Conservation (phyloP, 2,797 vertebrate species). For the Pterois miles region DNA sequence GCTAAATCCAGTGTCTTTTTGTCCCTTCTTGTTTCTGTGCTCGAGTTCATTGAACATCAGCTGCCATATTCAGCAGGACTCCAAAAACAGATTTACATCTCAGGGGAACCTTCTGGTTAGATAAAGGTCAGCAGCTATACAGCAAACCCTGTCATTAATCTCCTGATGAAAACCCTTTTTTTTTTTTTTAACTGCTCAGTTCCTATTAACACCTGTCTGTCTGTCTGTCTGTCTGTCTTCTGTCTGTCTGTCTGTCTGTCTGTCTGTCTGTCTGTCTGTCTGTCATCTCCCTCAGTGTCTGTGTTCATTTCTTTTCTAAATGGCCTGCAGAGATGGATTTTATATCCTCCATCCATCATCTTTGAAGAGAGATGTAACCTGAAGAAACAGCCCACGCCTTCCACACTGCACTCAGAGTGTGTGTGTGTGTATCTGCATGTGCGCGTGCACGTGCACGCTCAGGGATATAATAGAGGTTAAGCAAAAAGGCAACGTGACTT, state of each 20-base stretch:
- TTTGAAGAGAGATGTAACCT: constrained; percentile 63
- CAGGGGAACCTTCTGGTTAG: not conserved
- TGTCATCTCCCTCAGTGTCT: not conserved
- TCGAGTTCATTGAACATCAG: not conserved
- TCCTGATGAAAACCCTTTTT: not conserved
- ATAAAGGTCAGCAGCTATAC: constrained; percentile 9
- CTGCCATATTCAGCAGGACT: not conserved
- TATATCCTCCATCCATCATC: constrained; percentile 72
- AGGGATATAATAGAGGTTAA: constrained; percentile 67
- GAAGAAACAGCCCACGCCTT: constrained; percentile 62
- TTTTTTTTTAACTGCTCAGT: not conserved
- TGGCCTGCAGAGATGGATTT: constrained; percentile 60
- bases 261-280: not conserved
- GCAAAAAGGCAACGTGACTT: constrained; percentile 62
- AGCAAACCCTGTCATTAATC: not conserved
- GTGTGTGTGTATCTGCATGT: not conserved
- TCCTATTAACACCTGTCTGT: not conserved
- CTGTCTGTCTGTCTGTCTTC: not conserved
- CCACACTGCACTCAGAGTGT: constrained; percentile 6
- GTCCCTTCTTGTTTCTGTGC: not conserved
- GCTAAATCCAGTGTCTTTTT: not conserved
- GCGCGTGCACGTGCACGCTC: not conserved
- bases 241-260: constrained; percentile 2
- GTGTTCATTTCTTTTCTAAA: constrained; percentile 49
- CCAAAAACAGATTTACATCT: not conserved